These are phyloP conservation scores for Coelopa pilipes DNA, from an alignment of 2,888 invertebrate genomes.

Conservation along the genomic window DNA sequence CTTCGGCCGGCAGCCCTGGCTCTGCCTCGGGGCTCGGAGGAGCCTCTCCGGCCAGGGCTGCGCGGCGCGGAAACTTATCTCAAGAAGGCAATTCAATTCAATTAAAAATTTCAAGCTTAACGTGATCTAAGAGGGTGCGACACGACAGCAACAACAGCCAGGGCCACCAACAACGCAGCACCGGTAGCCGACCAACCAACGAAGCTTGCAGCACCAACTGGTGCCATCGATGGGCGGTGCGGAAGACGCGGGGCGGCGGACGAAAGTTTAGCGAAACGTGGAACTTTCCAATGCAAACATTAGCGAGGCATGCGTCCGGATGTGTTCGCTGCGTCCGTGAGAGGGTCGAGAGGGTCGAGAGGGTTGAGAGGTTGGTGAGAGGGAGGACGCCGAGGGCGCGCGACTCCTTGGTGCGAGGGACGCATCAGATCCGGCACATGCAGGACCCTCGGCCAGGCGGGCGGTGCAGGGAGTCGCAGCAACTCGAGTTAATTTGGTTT, in stretches of 20 bases:
- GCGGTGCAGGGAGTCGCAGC: not conserved
- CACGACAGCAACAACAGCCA: not conserved
- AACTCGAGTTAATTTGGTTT: constrained; percentile 26
- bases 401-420: not conserved
- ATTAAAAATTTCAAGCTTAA: constrained; percentile 44
- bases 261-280: constrained; percentile 9
- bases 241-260: too few relatives aligned
- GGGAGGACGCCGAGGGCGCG: not conserved
- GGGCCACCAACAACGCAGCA: not conserved
- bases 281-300: constrained; percentile 15
- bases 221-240: not conserved
- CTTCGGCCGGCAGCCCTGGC: not conserved
- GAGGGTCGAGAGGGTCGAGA: not conserved
- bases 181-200: not conserved
- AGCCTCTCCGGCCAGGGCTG: not conserved
- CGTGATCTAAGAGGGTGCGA: constrained; percentile 37
- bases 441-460: too few relatives aligned
- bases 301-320: not conserved
- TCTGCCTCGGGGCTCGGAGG: not conserved
- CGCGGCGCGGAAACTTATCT: constrained; percentile 31
- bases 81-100: constrained; percentile 45
- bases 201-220: not conserved
- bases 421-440: not conserved
- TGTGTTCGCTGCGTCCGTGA: not conserved
- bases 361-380: not conserved